Base-by-base conservation (phyloP, 2,888 invertebrate species). In the Lingula anatina region DNA sequence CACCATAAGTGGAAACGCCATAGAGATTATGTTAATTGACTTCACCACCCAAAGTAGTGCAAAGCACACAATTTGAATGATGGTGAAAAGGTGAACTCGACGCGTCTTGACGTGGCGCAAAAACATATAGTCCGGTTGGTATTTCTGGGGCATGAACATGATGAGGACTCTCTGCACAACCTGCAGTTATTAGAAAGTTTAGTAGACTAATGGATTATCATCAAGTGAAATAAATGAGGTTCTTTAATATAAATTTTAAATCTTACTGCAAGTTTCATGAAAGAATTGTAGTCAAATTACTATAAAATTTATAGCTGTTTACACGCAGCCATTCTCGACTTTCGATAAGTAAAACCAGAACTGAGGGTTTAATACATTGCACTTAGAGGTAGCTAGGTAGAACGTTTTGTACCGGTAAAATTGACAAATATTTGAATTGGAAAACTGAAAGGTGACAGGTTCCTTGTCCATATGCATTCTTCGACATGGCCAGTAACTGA, bases 91-190 rank as follows among this genome's bases (percentile, higher is more conserved):
- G 55, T 79, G 78, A 21, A 78, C 77, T 47, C 91, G 85, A 64
- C 86, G 87, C 47, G 95, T 83, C 50, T 94, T 95, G 26, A 97
- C 96, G 85, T 95, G 93, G 78, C 96, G 85, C 54, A 97, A 84
- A 80, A 93, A 97, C 86, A 93, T 92, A 73, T 93, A 90, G 76
- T 97, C 96, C 0, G 97, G 96, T 73, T 97, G 97, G 80, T 97
- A 97, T 77, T 97, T 97, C 68, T 89, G 89, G 12, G 97, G 96
- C 94, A 97, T 97, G 55, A 97, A 86, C 84, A 97, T 87, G 53
- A 97, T 91, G 61, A 94, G 79, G 45, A 97, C 86, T 59, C 97
- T 85, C 74, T 97, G 94, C 71, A 95, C 92, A 79, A 97, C 90
- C 78, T 97, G 92, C 37, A 76, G 53, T n/a, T n/a, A n/a, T n/a